Conservation (phyloP, 2,113 vertebrate species). For the Heteronetta atricapilla region DNA sequence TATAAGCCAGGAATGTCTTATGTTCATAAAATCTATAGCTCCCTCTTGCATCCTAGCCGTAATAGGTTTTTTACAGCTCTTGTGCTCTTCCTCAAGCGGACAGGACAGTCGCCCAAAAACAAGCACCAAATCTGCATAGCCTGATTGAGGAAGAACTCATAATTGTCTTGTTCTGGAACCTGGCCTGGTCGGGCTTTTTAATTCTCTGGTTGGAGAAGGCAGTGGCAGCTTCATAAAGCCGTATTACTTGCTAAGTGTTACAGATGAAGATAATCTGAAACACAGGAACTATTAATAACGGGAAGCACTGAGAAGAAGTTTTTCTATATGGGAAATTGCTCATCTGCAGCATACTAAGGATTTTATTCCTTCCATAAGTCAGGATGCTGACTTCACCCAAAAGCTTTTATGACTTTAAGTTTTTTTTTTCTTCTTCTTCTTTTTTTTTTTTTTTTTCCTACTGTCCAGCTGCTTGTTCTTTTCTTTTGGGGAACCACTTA, state of each 20-base stretch:
- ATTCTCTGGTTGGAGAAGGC: not conserved
- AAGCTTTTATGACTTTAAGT: conserved; percentile 9
- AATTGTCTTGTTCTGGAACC: not conserved
- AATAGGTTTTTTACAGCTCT: not conserved
- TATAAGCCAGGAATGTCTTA: not conserved
- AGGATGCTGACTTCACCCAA: not conserved
- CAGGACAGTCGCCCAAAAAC: not conserved
- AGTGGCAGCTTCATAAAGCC: not conserved
- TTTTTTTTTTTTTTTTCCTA: conserved; percentile 15
- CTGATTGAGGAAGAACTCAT: not conserved
- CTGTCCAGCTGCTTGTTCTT: not conserved
- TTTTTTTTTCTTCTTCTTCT: conserved; percentile 12
- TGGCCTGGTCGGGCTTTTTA: not conserved
- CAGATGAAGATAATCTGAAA: conserved; percentile 33
- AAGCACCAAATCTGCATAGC: not conserved
- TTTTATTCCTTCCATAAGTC: conserved; percentile 63
- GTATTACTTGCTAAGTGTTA: not conserved
- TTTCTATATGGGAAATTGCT: conserved; percentile 35
- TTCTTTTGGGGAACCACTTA: not conserved
- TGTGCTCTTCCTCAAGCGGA: not conserved
- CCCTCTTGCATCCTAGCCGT: not conserved
- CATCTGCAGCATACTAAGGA: conserved; percentile 32
- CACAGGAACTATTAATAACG: not conserved
- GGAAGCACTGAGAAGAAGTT: not conserved
- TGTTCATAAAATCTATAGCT: conserved; percentile 2